Percentiles rank a stretch among this genome's conserved stretches.
Evolutionary conservation across 2,113 vertebrate species (phyloP).

Genomic region (Lasiurus borealis): DNA sequence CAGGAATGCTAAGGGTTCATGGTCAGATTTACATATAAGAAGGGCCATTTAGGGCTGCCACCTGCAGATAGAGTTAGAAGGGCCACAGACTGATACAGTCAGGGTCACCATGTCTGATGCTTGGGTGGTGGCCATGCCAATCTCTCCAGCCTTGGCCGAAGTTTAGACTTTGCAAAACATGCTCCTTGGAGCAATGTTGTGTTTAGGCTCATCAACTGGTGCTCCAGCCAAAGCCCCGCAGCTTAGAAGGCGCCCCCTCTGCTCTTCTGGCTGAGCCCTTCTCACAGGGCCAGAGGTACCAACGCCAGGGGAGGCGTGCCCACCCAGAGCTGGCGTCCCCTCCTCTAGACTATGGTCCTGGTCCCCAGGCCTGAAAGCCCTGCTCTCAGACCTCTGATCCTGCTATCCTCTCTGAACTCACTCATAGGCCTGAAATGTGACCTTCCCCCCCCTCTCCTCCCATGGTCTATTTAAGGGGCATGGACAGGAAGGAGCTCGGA

Average conservation of each 20-base stretch:
- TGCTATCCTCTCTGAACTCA: not conserved
- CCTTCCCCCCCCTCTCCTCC: not conserved
- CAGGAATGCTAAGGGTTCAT: not conserved
- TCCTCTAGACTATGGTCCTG: not conserved
- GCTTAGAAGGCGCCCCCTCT: not conserved
- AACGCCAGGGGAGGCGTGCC: accelerated
- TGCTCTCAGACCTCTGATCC: not conserved
- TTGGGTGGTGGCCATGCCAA: accelerated
- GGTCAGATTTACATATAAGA: not conserved
- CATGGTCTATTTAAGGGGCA: not conserved
- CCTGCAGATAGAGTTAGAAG: not conserved
- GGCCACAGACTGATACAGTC: accelerated
- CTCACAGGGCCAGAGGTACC: not conserved
- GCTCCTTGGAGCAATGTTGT: not conserved
- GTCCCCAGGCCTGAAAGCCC: not conserved
- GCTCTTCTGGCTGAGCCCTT: not conserved
- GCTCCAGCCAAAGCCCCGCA: not conserved
- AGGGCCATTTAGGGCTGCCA: not conserved
- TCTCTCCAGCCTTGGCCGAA: not conserved
- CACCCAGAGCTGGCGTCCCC: not conserved
- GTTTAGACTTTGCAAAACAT: not conserved
- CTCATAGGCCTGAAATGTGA: not conserved
- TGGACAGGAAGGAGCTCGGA: too few species aligned
- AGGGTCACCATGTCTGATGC: not conserved
- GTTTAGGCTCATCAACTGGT: not conserved